A percentile compares a stretch with the other conserved stretches of the same genome.
These are phyloP conservation scores for Autographa pulchrina DNA, from an alignment of 2,888 invertebrate genomes.

Conservation along the genomic window DNA sequence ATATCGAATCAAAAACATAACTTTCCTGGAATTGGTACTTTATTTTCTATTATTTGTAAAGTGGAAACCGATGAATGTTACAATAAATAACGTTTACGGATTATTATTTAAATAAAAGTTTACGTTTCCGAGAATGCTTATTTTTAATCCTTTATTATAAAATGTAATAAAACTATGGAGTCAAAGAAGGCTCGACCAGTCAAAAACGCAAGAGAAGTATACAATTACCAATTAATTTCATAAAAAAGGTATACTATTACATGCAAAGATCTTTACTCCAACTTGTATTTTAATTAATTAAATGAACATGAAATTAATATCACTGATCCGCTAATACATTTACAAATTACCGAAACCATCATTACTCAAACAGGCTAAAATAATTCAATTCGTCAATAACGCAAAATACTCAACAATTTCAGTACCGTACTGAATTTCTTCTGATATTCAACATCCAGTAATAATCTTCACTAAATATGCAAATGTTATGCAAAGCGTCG, in stretches of 20 bases:
- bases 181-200: too few species aligned
- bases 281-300: neutral
- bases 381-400: constrained; percentile 3
- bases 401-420: constrained; percentile 1
- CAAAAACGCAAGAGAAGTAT: too few species aligned
- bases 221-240: too few species aligned
- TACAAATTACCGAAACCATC: neutral
- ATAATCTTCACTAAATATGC: constrained; percentile 51
- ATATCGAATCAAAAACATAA: constrained; percentile 14
- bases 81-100: neutral
- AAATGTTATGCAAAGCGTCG: constrained; percentile 53
- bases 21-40: neutral
- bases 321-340: neutral
- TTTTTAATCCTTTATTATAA: too few species aligned
- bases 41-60: neutral
- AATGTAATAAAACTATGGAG: too few species aligned
- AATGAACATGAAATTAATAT: neutral
- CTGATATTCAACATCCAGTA: constrained; percentile 24
- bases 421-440: neutral
- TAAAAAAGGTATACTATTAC: too few species aligned
- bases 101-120: too few species aligned
- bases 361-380: neutral
- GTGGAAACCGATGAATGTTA: neutral
- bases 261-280: too few species aligned
- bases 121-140: too few species aligned